Conservation (phyloP, 2,113 vertebrate species). For the Chaetura pelagica region DNA sequence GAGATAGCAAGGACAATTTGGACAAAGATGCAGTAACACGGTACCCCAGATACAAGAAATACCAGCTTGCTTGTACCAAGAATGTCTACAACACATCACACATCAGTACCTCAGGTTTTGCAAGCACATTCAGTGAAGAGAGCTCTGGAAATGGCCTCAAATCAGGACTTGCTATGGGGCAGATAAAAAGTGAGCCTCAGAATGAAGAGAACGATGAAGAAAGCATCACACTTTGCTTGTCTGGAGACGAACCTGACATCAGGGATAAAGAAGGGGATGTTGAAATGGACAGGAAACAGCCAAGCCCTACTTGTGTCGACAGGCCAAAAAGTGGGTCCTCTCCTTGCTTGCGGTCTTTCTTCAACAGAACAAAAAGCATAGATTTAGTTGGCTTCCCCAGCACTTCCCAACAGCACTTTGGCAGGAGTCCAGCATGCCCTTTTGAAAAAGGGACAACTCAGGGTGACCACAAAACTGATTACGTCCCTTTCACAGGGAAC, state of each 20-base stretch:
- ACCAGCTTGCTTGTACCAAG: slow-evolving; percentile 98
- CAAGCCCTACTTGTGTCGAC: slow-evolving; percentile 81
- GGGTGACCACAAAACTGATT: slow-evolving; percentile 98
- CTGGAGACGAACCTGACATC: slow-evolving; percentile 88
- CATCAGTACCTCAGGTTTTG: slow-evolving; percentile 98
- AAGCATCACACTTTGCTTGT: slow-evolving; percentile 89
- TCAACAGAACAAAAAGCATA: slow-evolving; percentile 84
- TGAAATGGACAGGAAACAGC: slow-evolving; percentile 89
- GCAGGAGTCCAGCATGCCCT: slow-evolving; percentile 89
- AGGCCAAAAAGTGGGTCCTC: slow-evolving; percentile 84
- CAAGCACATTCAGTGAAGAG: slow-evolving; percentile 92
- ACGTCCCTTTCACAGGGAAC: slow-evolving; percentile 87
- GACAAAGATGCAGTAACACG: slow-evolving; percentile 86
- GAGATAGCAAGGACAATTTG: slow-evolving; percentile 84
- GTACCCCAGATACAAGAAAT: slow-evolving; percentile 98
- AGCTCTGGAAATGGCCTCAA: slow-evolving; percentile 76
- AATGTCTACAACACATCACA: slow-evolving; percentile 94
- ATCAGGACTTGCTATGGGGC: slow-evolving; percentile 83
- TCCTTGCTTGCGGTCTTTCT: slow-evolving; percentile 89
- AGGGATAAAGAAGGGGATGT: slow-evolving; percentile 84
- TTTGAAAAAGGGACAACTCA: slow-evolving; percentile 96
- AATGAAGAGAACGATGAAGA: slow-evolving; percentile 91
- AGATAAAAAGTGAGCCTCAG: slow-evolving; percentile 89
- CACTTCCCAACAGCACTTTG: slow-evolving; percentile 90
- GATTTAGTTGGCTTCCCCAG: slow-evolving; percentile 85